Evolutionary conservation across 1,140 invertebrate genomes (phyloP), one percentile per base, ranked within the genome.

Genomic region (Panagrolaimus sp.): DNA sequence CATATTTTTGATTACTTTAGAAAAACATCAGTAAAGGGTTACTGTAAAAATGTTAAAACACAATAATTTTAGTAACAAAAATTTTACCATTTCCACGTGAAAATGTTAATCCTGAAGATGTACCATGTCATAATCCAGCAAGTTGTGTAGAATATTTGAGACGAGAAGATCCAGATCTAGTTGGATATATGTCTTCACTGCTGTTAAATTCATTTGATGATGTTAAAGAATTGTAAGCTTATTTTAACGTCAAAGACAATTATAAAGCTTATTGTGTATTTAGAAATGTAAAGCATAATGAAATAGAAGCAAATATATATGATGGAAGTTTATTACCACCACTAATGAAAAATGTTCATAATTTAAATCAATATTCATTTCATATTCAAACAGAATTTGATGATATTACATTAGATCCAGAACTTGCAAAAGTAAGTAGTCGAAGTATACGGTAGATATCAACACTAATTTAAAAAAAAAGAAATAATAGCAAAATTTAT

Each of bases 281-380:
- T 57, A 57, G 51, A 9, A 57, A 57, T 20, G 20, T 27, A 20
- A 57, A 57, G 20, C 51, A 57, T 27, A 57, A 57, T 57, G 51
- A 57, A 57, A 57, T 57, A 11, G 51, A 57, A 57, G 51, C 51
- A 20, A 57, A 57, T 27, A 57, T 57, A 5, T 57, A 57, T 20
- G 51, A 57, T 11, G 51, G n/a, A 14, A 27, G 20, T 11, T 5
- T 5, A 13, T 16, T 57, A n/a, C 51, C 51, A 57, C 51, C 51
- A 0, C n/a, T n/a, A 57, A 57, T 57, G 51, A 57, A 57, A 27
- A 27, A 20, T 25, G 51, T 57, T 13, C 51, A 57, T 27, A 16
- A 16, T 16, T 27, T 25, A 8, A 57, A 57, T 13, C 51, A 57
- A 20, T 57, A 57, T 57, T 57, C 51, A 11, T 57, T 57, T 27